Evolutionary conservation across 2,888 invertebrate species (phyloP).

Genomic region (Microctonus aethiopoides): DNA sequence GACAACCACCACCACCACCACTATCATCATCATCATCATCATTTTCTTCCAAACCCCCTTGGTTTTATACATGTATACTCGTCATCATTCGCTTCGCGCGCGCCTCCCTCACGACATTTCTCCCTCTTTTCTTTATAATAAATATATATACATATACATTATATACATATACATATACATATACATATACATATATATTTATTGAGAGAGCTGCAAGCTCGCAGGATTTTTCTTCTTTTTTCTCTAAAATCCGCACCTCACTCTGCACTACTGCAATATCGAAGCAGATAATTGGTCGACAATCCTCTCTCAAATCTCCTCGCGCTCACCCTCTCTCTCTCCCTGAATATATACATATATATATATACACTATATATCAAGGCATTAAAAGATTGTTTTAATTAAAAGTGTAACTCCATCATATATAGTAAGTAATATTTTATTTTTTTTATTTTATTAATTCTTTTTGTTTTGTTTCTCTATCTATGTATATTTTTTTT

Average conservation of each 20-base stretch:
- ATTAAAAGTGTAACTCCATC: conserved; percentile 52
- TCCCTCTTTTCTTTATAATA: conserved; percentile 4
- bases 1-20: conserved; percentile 37
- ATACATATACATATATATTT: no score
- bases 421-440: no score
- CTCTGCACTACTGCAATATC: conserved; percentile 51
- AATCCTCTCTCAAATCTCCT: conserved; percentile 55
- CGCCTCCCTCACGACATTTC: no score
- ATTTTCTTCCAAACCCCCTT: not conserved
- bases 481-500: not conserved
- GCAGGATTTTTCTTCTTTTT: conserved; percentile 5
- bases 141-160: not conserved
- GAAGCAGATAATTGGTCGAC: conserved; percentile 64
- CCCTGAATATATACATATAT: no score
- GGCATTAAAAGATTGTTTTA: conserved; percentile 56
- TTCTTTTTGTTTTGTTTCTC: not conserved
- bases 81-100: no score
- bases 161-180: conserved; percentile 5
- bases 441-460: conserved; percentile 28
- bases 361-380: conserved; percentile 7
- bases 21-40: not conserved
- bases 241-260: conserved; percentile 8
- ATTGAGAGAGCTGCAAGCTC: no score
- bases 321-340: conserved; percentile 27
- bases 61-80: not conserved